Evolutionary conservation across 2,888 invertebrate species (phyloP).

Genomic region (Pollenia griseotomentosa): DNA sequence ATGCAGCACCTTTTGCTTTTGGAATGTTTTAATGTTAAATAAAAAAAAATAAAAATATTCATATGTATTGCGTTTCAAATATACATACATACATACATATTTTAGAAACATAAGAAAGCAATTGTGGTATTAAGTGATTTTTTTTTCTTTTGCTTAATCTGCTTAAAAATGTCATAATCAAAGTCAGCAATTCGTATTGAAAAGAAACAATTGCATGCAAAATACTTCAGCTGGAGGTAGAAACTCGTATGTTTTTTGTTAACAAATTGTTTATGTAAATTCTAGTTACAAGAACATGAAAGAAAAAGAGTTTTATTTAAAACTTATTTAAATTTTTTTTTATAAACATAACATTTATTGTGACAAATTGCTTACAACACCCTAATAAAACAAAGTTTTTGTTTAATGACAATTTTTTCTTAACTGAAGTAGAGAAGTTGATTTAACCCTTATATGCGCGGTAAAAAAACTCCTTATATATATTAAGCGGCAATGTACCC

Average conservation of each 20-base stretch:
- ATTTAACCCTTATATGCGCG: no score
- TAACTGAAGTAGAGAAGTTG: no score
- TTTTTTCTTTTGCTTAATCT: slow-evolving; percentile 1
- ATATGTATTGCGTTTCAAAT: not conserved
- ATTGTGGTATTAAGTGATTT: slow-evolving; percentile 32
- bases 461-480: no score
- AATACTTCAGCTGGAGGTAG: no score
- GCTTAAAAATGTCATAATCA: slow-evolving; percentile 28
- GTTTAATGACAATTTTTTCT: no score
- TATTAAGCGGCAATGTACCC: no score
- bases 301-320: not conserved
- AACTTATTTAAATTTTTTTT: no score
- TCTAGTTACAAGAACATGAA: not conserved
- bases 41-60: not conserved
- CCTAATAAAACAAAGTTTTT: not conserved
- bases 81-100: not conserved
- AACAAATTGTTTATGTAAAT: slow-evolving; percentile 25
- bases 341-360: not conserved
- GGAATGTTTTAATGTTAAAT: not conserved
- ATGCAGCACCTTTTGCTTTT: slow-evolving; percentile 44
- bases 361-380: slow-evolving; percentile 13
- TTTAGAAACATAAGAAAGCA: not conserved
- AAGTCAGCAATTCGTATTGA: slow-evolving; percentile 17
- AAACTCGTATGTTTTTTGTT: not conserved
- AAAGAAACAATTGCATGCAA: no score